Percentiles rank a stretch among this genome's conserved stretches.
Evolutionary conservation across 2,888 invertebrate species (phyloP).

Genomic region (Scrobipalpa costella): DNA sequence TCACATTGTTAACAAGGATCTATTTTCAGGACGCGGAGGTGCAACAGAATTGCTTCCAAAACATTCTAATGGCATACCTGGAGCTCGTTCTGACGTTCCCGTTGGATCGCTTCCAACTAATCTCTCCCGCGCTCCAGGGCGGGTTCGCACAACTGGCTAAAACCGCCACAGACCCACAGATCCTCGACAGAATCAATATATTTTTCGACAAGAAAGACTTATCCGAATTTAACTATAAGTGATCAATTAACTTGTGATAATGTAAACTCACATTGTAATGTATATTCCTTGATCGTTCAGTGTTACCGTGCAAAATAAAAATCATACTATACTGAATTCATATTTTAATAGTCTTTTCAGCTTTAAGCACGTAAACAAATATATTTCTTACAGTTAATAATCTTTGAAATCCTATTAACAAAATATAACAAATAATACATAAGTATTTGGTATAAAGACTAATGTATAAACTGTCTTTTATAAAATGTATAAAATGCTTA

Average conservation of each 20-base stretch:
- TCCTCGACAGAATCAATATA: conserved; percentile 76
- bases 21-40: conserved; percentile 89
- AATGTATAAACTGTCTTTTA: conserved; percentile 68
- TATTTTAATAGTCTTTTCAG: conserved; percentile 58
- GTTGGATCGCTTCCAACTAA: conserved; percentile 79
- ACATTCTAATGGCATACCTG: conserved; percentile 91
- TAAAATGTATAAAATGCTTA: conserved; percentile 55
- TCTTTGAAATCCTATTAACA: conserved; percentile 49
- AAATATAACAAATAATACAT: conserved; percentile 59
- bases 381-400: conserved; percentile 49
- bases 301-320: conserved; percentile 70
- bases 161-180: conserved; percentile 71
- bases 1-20: conserved; percentile 9
- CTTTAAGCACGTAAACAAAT: conserved; percentile 45
- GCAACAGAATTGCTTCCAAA: conserved; percentile 90
- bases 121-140: conserved; percentile 67
- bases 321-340: conserved; percentile 53
- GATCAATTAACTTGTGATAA: conserved; percentile 65
- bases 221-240: conserved; percentile 69
- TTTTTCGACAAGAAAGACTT: conserved; percentile 79
- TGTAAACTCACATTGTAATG: conserved; percentile 43
- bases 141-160: conserved; percentile 72
- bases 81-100: conserved; percentile 87
- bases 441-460: conserved; percentile 72
- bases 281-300: conserved; percentile 52